Evolutionary conservation across 2,797 vertebrate species (phyloP).

Genomic region (Salarias fasciatus): DNA sequence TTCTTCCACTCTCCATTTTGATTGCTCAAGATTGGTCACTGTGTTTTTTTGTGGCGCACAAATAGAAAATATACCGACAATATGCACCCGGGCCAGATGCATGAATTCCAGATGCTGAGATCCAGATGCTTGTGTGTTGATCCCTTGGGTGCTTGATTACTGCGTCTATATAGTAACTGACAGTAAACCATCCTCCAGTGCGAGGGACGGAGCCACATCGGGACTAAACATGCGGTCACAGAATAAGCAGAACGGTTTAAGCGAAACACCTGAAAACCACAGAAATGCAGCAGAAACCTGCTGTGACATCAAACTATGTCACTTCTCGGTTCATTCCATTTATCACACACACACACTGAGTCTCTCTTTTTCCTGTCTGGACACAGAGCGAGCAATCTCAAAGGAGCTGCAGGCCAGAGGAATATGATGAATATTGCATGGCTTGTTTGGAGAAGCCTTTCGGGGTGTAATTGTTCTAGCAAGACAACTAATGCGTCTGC

Average conservation of each 20-base stretch:
- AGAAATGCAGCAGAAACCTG: conserved; percentile 8
- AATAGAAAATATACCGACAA: neutral
- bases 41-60: too few species aligned
- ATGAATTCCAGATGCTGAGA: conserved; percentile 2
- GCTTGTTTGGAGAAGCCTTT: conserved; percentile 48
- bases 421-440: conserved; percentile 62
- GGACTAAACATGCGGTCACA: neutral
- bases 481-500: conserved; percentile 40
- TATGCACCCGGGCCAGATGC: neutral
- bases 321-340: conserved; percentile 21
- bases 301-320: conserved; percentile 31
- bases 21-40: too few species aligned
- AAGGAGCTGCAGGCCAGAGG: conserved; percentile 27
- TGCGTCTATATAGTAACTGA: conserved; percentile 10
- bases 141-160: conserved; percentile 31
- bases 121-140: conserved; percentile 4
- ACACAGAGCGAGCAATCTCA: conserved; percentile 34
- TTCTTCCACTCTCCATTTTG: too few species aligned
- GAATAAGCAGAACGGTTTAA: conserved; percentile 8
- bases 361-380: conserved; percentile 17
- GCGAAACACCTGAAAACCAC: conserved; percentile 17
- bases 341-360: conserved; percentile 1
- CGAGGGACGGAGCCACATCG: neutral
- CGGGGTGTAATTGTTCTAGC: conserved; percentile 45
- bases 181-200: neutral